phyloP scores from a whole-genome alignment of 2,113 vertebrate genomes.

The Brachypodius melanocephalos region DNA sequence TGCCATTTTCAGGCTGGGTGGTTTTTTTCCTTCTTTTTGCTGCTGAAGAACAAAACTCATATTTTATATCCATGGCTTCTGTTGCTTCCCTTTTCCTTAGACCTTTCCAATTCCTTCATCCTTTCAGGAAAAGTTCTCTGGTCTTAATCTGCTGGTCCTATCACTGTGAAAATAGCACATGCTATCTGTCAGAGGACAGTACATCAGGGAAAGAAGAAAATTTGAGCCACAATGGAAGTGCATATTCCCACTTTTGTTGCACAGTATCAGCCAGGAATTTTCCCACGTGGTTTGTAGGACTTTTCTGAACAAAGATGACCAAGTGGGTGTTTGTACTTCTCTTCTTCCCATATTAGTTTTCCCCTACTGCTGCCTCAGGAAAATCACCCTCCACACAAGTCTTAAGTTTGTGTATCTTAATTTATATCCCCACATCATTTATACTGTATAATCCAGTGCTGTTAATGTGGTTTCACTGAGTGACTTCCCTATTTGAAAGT shows the following conservation, averaged over 20 bases:
- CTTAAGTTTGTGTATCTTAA: rapidly evolving
- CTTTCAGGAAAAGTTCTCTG: background rate
- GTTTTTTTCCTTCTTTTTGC: rapidly evolving
- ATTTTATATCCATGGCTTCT: background rate
- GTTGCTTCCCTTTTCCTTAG: background rate
- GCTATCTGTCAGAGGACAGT: rapidly evolving
- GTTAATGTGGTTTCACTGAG: background rate
- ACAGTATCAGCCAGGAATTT: rapidly evolving
- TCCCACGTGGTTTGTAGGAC: background rate
- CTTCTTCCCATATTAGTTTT: background rate
- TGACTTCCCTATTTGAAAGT: background rate
- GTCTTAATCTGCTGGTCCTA: background rate
- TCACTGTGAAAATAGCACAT: background rate
- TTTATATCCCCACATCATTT: background rate
- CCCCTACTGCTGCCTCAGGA: background rate
- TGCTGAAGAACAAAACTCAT: background rate
- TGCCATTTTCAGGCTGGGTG: background rate
- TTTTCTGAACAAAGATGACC: background rate
- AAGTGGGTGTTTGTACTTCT: rapidly evolving
- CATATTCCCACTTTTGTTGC: background rate
- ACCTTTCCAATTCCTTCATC: background rate
- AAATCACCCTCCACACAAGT: background rate
- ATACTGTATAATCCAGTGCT: background rate
- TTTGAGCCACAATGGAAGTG: background rate
- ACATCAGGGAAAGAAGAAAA: background rate